Evolutionary conservation across 2,888 invertebrate genomes (phyloP).

Genomic region (Salticus scenicus): DNA sequence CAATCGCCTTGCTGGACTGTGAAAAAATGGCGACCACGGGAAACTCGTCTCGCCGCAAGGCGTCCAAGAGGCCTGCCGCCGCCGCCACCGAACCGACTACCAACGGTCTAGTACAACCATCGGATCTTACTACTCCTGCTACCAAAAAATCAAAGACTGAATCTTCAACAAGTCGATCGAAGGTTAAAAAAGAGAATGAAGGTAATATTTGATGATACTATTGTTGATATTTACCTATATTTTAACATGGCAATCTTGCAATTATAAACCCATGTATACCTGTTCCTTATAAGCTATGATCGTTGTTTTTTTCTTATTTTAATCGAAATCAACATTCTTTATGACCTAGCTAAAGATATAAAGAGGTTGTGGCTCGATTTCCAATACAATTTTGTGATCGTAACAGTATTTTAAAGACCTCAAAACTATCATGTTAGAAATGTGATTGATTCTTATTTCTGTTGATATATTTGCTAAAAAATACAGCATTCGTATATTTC

Average conservation of each 20-base stretch:
- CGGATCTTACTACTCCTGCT: conserved; percentile 34
- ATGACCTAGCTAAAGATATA: too few species aligned
- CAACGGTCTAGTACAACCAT: conserved; percentile 56
- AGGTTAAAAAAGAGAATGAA: conserved; percentile 59
- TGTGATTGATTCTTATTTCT: too few species aligned
- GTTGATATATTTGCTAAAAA: too few species aligned
- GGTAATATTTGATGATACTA: too few species aligned
- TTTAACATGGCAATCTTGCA: background rate
- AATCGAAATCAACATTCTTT: too few species aligned
- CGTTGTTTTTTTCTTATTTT: too few species aligned
- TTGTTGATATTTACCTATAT: background rate
- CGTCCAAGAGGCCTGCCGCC: conserved; percentile 59
- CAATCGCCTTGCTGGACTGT: background rate
- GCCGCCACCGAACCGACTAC: conserved; percentile 49
- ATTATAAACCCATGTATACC: background rate
- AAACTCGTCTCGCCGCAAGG: conserved; percentile 62
- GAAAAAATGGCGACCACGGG: conserved; percentile 69
- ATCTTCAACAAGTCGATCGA: conserved; percentile 22
- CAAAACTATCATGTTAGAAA: too few species aligned
- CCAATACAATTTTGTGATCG: too few species aligned
- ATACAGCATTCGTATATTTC: too few species aligned
- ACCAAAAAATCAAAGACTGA: conserved; percentile 62
- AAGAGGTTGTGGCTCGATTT: too few species aligned
- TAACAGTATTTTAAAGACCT: too few species aligned
- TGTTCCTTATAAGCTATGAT: background rate